Percentiles rank a stretch among this genome's conserved stretches.
Conservation (phyloP, 2,888 invertebrate species). For the Dascillus cervinus region DNA sequence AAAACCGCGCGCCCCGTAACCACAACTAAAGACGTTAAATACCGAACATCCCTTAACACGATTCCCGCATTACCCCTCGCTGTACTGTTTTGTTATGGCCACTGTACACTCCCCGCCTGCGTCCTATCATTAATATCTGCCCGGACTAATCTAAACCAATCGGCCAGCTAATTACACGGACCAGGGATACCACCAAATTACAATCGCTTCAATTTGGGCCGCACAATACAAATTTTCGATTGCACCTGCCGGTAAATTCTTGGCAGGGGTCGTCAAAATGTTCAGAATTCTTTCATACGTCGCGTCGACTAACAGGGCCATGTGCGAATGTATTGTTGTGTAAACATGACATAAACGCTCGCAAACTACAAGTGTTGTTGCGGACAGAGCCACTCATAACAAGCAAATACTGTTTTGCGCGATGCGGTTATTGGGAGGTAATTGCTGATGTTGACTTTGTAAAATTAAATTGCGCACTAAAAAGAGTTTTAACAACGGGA, state of each 20-base stretch:
- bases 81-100: conserved; percentile 19
- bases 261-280: conserved; percentile 4
- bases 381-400: too few relatives aligned
- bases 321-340: too few relatives aligned
- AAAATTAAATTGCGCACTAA: too few relatives aligned
- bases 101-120: conserved; percentile 15
- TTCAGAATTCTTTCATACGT: too few relatives aligned
- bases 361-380: too few relatives aligned
- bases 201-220: not conserved
- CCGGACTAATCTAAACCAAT: conserved; percentile 5
- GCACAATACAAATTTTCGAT: conserved; percentile 5
- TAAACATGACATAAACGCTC: too few relatives aligned
- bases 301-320: too few relatives aligned
- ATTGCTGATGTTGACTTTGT: too few relatives aligned
- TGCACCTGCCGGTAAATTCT: conserved; percentile 8
- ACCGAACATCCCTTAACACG: conserved; percentile 25
- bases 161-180: conserved; percentile 6
- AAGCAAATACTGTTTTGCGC: too few relatives aligned
- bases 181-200: conserved; percentile 1
- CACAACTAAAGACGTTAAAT: conserved; percentile 22
- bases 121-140: conserved; percentile 21
- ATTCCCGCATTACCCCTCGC: conserved; percentile 25
- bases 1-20: conserved; percentile 20
- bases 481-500: too few relatives aligned
- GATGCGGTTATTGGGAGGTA: too few relatives aligned